Evolutionary conservation across 2,113 vertebrate genomes (phyloP).

Genomic region (Plecotus auritus): DNA sequence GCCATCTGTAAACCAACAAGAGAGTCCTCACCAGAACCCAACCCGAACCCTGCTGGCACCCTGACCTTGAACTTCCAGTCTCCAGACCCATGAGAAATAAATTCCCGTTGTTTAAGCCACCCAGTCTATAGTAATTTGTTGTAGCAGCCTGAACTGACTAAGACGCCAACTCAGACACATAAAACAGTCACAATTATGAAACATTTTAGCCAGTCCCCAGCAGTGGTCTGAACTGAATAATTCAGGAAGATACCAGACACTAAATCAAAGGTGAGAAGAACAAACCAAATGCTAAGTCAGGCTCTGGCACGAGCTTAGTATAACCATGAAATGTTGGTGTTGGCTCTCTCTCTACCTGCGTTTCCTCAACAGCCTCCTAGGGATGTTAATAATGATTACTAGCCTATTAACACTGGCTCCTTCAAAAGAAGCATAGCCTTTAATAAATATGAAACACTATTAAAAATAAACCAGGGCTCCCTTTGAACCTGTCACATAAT

Average conservation of each 20-base stretch:
- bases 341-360: not conserved
- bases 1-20: not conserved
- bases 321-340: not conserved
- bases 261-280: not conserved
- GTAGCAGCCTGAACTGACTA: not conserved
- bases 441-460: slow-evolving; percentile 16
- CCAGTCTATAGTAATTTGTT: not conserved
- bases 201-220: not conserved
- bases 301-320: not conserved
- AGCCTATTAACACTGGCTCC: not conserved
- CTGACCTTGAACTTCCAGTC: not conserved
- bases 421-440: not conserved
- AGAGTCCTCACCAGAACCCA: not conserved
- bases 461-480: slow-evolving; percentile 37
- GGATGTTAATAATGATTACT: not conserved
- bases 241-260: not conserved
- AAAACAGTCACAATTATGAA: too few relatives aligned
- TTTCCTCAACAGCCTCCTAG: not conserved
- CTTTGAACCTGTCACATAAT: slow-evolving; percentile 38
- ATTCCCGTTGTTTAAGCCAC: not conserved
- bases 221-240: not conserved
- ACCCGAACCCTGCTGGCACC: too few relatives aligned
- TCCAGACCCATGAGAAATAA: not conserved
- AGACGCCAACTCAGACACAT: not conserved
- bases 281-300: not conserved